A percentile compares a stretch with the other conserved stretches of the same genome.
Conservation (phyloP, 2,113 vertebrate genomes). For the Stigmatopora nigra region DNA sequence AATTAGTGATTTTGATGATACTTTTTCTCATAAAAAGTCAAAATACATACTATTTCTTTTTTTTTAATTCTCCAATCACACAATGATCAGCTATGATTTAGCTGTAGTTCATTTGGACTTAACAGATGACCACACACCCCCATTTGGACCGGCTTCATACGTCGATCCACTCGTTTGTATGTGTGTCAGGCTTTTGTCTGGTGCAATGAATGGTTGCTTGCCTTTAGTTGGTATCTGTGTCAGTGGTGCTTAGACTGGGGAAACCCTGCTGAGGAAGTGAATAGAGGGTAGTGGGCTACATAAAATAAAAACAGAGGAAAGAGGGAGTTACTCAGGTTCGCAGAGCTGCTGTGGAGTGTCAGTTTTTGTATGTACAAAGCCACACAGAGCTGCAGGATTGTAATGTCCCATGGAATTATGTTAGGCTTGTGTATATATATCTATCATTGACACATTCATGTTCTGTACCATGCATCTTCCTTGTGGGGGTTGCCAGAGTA, state of each 20-base stretch:
- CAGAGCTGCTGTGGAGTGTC: too few species aligned
- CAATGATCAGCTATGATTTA: conserved; percentile 1
- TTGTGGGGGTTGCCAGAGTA: too few species aligned
- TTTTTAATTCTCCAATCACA: too few species aligned
- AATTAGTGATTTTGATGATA: not conserved
- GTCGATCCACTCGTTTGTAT: conserved; percentile 39
- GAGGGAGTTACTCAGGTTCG: not conserved
- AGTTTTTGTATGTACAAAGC: too few species aligned
- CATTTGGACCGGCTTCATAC: conserved; percentile 10
- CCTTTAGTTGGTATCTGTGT: conserved; percentile 48
- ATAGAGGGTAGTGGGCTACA: conserved; percentile 22
- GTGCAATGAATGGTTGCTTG: conserved; percentile 26
- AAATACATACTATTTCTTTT: not conserved
- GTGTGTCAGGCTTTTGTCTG: conserved; percentile 49
- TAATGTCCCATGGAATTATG: too few species aligned
- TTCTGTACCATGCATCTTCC: too few species aligned
- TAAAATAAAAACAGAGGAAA: conserved; percentile 21
- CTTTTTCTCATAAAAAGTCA: not conserved
- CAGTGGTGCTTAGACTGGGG: conserved; percentile 27
- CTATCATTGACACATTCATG: too few species aligned
- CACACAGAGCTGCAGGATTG: too few species aligned
- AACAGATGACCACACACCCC: conserved; percentile 1
- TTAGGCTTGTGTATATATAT: too few species aligned
- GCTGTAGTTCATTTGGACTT: conserved; percentile 3
- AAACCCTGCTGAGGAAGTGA: conserved; percentile 48